phyloP scores from a whole-genome alignment of 2,113 vertebrate species.

The Stegastes partitus region DNA sequence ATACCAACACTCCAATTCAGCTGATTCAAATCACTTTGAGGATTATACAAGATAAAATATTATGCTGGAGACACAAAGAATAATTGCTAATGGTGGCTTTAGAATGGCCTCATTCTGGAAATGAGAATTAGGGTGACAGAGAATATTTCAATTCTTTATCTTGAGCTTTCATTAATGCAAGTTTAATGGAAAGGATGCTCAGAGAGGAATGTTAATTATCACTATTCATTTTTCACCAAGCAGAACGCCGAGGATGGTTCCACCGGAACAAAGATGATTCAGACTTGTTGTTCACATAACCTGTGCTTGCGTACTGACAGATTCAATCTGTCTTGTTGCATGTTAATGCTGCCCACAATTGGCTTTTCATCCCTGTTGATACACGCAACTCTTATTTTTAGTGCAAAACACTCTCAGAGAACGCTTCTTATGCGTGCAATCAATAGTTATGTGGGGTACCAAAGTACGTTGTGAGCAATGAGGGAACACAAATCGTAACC shows the following conservation, averaged over 20 bases:
- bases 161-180: conserved; percentile 79
- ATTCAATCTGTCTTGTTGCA: conserved; percentile 9
- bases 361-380: not conserved
- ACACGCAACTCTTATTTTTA: conserved; percentile 27
- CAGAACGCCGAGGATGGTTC: conserved; percentile 37
- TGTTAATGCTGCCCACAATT: conserved; percentile 46
- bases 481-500: conserved; percentile 20
- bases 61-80: conserved; percentile 66
- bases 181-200: conserved; percentile 82
- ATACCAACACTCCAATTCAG: conserved; percentile 37
- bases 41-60: conserved; percentile 77
- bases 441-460: conserved; percentile 33
- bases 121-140: conserved; percentile 77
- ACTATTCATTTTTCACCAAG: conserved; percentile 64
- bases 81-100: conserved; percentile 75
- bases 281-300: conserved; percentile 58
- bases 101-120: conserved; percentile 76
- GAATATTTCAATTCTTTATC: conserved; percentile 83
- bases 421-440: conserved; percentile 28
- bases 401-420: not conserved
- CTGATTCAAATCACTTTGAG: conserved; percentile 65
- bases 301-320: not conserved
- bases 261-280: conserved; percentile 59
- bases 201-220: conserved; percentile 84
- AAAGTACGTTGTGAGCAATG: conserved; percentile 31